Base-by-base conservation (phyloP, 2,797 vertebrate genomes). In the Macroramphosus scolopax region DNA sequence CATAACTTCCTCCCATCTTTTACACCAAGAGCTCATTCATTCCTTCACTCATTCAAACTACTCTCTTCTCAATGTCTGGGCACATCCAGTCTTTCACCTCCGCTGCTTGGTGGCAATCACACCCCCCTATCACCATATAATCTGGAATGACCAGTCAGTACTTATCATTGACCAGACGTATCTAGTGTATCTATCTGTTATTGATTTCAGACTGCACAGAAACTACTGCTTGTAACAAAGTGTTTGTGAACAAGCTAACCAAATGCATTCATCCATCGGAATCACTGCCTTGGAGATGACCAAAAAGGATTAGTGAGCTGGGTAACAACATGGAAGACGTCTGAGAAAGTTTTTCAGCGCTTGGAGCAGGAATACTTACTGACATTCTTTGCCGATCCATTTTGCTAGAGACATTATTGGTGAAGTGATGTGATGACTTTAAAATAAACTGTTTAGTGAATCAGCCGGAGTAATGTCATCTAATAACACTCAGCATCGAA, bases 251-350 rank as follows among this genome's bases (percentile, higher is more conserved):
- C 28, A 57, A 77, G 46, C 45, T 34, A 33, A 47, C 35, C 51
- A 35, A 55, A 56, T 51, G 16, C 22, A 34, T 48, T 72, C 51
- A 63, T 53, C 56, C 51, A 51, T 63, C 51, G 52, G 63, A 49
- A 72, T 73, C 67, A 68, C 65, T 72, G 66, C 68, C 66, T 81
- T 75, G 78, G 77, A 79, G 51, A 63, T 52, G 68, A 52, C 53
- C 8, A 12, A 49, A 74, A 76, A 72, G 75, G 78, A 81, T 78
- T 78, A 67, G 63, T 51, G 49, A 47, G 62, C 59, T 55, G 50
- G 35, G 51, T 30, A 25, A 57, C 41, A 57, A 38, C 51, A 45
- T 12, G n/a, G 51, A n/a, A n/a, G n/a, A n/a, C 37, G 18, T 63
- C 48, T 55, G 55, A 62, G 47, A 72, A 55, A 38, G 50, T 65